phyloP scores from a whole-genome alignment of 1,140 invertebrate genomes.

The Hycleus cichorii region DNA sequence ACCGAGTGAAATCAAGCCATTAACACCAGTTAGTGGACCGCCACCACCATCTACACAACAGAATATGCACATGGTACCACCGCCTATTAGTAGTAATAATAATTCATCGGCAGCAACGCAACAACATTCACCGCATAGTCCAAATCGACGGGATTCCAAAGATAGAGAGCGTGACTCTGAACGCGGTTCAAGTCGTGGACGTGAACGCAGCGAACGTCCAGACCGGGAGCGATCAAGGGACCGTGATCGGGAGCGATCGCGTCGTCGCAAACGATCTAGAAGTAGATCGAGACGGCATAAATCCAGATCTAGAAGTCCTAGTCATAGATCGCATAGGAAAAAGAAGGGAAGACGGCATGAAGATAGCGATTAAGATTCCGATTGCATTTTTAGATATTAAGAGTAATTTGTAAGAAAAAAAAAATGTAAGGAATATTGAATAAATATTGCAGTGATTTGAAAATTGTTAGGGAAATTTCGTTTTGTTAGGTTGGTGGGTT shows the following conservation, averaged over 20 bases:
- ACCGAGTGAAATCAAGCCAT: conserved; percentile 54
- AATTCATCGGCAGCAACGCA: neutral
- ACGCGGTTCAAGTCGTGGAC: too few relatives aligned
- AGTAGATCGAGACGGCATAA: conserved; percentile 54
- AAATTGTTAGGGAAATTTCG: neutral
- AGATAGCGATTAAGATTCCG: conserved; percentile 31
- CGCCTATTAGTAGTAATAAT: conserved; percentile 28
- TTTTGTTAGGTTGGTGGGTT: too few relatives aligned
- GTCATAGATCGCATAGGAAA: conserved; percentile 48
- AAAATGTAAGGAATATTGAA: neutral
- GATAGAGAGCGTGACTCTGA: conserved; percentile 34
- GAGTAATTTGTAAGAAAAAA: neutral
- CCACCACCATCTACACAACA: neutral
- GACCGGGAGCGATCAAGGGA: conserved; percentile 34
- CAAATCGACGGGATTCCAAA: conserved; percentile 20
- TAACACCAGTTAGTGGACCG: conserved; percentile 44
- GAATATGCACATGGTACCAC: conserved; percentile 36
- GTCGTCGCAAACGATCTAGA: conserved; percentile 46
- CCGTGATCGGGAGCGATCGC: conserved; percentile 43
- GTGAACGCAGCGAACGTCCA: too few relatives aligned
- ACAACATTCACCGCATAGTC: conserved; percentile 10
- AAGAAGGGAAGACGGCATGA: conserved; percentile 49
- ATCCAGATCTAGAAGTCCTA: conserved; percentile 53
- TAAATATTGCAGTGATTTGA: neutral
- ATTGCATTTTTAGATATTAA: neutral